phyloP scores from a whole-genome alignment of 1,140 invertebrate species.

The Ceratoteleas bidentatus region DNA sequence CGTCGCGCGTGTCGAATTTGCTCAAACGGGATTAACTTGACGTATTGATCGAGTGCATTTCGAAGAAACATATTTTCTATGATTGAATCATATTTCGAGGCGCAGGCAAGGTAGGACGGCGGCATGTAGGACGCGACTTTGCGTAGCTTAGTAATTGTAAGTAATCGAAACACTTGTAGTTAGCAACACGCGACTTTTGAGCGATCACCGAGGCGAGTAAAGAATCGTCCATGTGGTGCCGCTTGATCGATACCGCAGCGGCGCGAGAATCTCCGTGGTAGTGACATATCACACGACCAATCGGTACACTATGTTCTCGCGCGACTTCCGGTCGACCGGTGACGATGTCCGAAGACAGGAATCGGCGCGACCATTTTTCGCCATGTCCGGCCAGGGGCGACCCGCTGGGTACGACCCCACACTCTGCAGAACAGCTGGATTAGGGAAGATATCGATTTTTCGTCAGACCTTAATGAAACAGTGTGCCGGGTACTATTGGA shows the following conservation, averaged over 20 bases:
- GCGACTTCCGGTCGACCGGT: not conserved
- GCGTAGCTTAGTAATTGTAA: slow-evolving; percentile 22
- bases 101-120: too few species aligned
- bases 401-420: too few species aligned
- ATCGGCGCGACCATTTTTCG: too few species aligned
- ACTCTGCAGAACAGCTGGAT: too few species aligned
- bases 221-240: not conserved
- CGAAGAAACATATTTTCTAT: slow-evolving; percentile 58
- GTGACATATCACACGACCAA: slow-evolving; percentile 30
- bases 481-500: too few species aligned
- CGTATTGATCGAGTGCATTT: slow-evolving; percentile 12
- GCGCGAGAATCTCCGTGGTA: slow-evolving; percentile 20
- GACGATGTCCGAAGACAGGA: slow-evolving; percentile 2
- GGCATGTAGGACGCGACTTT: slow-evolving; percentile 25
- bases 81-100: slow-evolving; percentile 22
- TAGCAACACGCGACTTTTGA: slow-evolving; percentile 32
- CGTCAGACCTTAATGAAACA: too few species aligned
- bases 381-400: too few species aligned
- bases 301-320: not conserved
- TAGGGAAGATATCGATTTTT: too few species aligned
- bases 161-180: slow-evolving; percentile 18
- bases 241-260: not conserved
- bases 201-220: slow-evolving; percentile 10
- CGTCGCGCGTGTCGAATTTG: slow-evolving; percentile 48
- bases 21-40: slow-evolving; percentile 43